These are phyloP conservation scores for Limnodromus scolopaceus DNA, from an alignment of 2,797 vertebrate genomes.

Conservation along the genomic window DNA sequence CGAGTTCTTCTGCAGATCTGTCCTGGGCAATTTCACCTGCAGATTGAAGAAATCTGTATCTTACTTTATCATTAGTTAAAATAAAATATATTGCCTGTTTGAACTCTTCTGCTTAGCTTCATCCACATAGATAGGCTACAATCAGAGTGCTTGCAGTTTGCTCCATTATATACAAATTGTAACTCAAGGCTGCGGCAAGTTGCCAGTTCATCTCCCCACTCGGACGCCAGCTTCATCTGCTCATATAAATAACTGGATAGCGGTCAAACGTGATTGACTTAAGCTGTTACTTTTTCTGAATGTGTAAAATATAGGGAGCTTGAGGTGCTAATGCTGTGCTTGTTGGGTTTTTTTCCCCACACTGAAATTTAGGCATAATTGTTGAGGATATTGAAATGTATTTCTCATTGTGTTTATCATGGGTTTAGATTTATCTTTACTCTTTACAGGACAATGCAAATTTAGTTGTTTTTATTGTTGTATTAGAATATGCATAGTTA, in stretches of 20 bases:
- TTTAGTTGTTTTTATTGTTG: neutral
- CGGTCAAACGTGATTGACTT: neutral
- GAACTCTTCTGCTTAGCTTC: neutral
- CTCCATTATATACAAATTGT: neutral
- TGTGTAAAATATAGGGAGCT: neutral
- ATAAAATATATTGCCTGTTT: neutral
- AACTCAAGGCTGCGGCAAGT: neutral
- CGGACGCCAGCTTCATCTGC: neutral
- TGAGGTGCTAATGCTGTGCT: neutral
- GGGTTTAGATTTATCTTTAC: neutral
- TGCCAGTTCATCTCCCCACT: slow-evolving; percentile 11
- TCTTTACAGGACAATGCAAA: neutral
- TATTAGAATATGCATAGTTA: neutral
- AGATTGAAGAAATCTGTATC: neutral
- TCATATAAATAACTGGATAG: neutral
- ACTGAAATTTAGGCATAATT: neutral
- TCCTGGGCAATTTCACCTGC: neutral
- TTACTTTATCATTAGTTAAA: neutral
- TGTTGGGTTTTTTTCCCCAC: neutral
- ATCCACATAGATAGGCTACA: neutral
- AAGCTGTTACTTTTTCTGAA: slow-evolving; percentile 8
- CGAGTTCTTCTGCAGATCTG: neutral
- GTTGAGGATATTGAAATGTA: neutral
- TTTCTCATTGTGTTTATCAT: neutral
- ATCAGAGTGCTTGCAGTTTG: neutral